Conservation (phyloP, 2,797 vertebrate genomes). For the Florisuga fusca region DNA sequence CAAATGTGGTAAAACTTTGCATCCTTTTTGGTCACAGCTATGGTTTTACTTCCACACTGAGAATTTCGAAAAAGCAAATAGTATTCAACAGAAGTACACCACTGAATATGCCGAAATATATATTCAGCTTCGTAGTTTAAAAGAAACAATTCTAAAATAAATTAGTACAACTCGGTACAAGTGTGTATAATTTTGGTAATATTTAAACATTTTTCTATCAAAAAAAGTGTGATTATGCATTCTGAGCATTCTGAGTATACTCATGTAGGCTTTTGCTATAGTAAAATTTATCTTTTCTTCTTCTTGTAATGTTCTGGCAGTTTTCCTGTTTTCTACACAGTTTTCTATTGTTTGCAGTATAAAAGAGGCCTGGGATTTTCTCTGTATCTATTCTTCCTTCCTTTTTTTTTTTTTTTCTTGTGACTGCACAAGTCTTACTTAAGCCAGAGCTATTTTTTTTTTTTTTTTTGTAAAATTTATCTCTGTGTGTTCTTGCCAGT, state of each 20-base stretch:
- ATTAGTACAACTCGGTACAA: background rate
- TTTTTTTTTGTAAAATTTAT: background rate
- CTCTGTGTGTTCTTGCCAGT: background rate
- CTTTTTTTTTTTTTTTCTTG: background rate
- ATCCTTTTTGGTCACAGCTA: background rate
- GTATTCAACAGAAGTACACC: background rate
- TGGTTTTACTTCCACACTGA: background rate
- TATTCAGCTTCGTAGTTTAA: background rate
- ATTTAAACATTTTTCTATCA: background rate
- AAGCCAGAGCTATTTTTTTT: background rate
- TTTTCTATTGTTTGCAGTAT: background rate
- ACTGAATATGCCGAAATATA: background rate
- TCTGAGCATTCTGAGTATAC: background rate
- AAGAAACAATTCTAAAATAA: background rate
- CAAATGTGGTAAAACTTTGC: background rate
- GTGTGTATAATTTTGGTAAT: background rate
- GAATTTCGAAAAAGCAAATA: background rate
- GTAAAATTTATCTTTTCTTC: background rate
- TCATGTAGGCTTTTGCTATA: background rate
- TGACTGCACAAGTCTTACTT: background rate
- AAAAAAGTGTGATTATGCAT: background rate
- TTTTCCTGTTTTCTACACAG: background rate
- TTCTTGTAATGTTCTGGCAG: background rate
- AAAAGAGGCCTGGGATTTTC: background rate
- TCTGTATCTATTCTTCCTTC: background rate